phyloP scores from a whole-genome alignment of 2,888 invertebrate species.

The Drosophila vallismaia region DNA sequence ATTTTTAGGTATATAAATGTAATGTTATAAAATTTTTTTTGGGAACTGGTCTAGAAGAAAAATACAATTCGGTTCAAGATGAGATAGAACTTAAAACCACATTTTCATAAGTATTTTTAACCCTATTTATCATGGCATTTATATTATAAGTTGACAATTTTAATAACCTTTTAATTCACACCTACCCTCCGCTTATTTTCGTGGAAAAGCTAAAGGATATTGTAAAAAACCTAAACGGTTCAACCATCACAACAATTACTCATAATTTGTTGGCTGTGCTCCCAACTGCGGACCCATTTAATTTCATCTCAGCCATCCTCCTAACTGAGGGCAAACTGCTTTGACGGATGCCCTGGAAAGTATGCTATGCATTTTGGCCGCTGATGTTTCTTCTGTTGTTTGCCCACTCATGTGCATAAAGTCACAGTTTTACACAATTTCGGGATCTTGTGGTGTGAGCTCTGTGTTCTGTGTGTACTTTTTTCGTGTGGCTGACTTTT shows the following conservation, averaged over 20 bases:
- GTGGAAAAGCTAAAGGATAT: not conserved
- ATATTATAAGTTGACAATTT: not conserved
- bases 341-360: slow-evolving; percentile 49
- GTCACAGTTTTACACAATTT: slow-evolving; percentile 43
- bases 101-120: too few species aligned
- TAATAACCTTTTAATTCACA: not conserved
- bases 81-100: too few species aligned
- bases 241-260: slow-evolving; percentile 45
- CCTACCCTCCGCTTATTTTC: not conserved
- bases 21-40: too few species aligned
- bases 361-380: slow-evolving; percentile 57
- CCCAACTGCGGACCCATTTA: slow-evolving; percentile 8
- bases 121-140: too few species aligned
- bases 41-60: too few species aligned
- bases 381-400: slow-evolving; percentile 24
- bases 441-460: not conserved
- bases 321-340: slow-evolving; percentile 1
- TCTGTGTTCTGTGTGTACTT: slow-evolving; percentile 23
- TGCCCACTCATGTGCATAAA: slow-evolving; percentile 71
- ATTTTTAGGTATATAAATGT: not conserved
- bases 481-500: slow-evolving; percentile 60
- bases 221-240: not conserved
- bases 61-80: too few species aligned
- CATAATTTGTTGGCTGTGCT: slow-evolving; percentile 39
- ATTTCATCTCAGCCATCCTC: slow-evolving; percentile 7